Evolutionary conservation across 2,113 vertebrate genomes (phyloP).

Genomic region (Labrus mixtus): DNA sequence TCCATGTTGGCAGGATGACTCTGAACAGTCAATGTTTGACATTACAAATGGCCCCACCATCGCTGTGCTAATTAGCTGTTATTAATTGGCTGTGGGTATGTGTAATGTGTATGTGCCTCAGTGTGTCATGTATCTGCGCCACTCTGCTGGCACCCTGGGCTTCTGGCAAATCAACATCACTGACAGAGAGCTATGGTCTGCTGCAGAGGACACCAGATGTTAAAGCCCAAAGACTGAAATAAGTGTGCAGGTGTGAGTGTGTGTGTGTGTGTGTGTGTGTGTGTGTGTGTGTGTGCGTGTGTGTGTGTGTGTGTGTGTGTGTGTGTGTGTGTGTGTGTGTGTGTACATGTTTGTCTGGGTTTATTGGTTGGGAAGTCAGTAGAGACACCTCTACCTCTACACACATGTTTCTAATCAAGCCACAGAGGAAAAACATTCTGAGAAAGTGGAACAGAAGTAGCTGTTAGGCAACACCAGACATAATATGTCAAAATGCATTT

Average conservation of each 20-base stretch:
- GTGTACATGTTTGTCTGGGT: no score
- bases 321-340: no score
- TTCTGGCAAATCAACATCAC: conserved; percentile 20
- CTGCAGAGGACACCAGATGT: conserved; percentile 9
- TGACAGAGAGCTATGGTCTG: conserved; percentile 15
- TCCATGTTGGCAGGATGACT: conserved; percentile 21
- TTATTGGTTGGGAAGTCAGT: no score
- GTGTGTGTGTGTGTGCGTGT: neutral
- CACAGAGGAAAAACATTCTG: conserved; percentile 4
- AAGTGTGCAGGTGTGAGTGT: neutral
- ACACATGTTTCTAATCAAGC: no score
- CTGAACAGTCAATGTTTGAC: conserved; percentile 28
- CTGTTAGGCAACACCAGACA: conserved; percentile 40
- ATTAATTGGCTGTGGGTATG: conserved; percentile 58
- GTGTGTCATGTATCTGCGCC: conserved; percentile 14
- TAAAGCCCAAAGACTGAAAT: conserved; percentile 12
- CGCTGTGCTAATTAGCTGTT: conserved; percentile 65
- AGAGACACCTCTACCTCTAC: no score
- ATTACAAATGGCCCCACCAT: conserved; percentile 55
- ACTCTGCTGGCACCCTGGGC: conserved; percentile 22
- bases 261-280: conserved; percentile 9
- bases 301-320: no score
- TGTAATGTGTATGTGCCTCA: conserved; percentile 12
- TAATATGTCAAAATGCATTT: conserved; percentile 16
- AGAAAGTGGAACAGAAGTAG: conserved; percentile 59